These are phyloP conservation scores for Mustela erminea DNA, from an alignment of 2,797 vertebrate genomes.

Conservation along the genomic window DNA sequence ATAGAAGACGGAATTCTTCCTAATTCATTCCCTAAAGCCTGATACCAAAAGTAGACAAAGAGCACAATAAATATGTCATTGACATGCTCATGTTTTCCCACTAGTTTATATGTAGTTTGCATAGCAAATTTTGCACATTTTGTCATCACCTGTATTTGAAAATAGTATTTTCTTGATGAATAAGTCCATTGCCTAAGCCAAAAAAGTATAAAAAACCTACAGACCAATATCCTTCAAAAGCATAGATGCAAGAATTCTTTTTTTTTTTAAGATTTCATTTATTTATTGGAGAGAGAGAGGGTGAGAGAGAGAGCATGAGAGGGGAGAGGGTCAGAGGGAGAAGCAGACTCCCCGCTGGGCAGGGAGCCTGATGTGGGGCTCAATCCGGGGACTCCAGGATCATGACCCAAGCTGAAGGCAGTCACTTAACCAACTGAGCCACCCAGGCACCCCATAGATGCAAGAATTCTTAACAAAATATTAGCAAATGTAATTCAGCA, in stretches of 20 bases:
- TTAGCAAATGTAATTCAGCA: neutral
- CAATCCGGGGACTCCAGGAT: too few relatives aligned
- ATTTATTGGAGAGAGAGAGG: too few relatives aligned
- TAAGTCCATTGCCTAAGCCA: conserved; percentile 16
- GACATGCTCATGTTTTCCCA: neutral
- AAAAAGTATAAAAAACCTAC: neutral
- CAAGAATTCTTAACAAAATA: neutral
- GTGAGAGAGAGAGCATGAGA: too few relatives aligned
- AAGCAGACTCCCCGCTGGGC: too few relatives aligned
- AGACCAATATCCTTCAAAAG: neutral
- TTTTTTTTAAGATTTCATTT: too few relatives aligned
- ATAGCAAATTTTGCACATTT: conserved; percentile 21
- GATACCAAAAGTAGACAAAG: neutral
- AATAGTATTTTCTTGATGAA: conserved; percentile 12
- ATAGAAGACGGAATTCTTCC: neutral
- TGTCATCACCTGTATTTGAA: conserved; percentile 56
- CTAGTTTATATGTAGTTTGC: neutral
- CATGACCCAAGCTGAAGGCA: too few relatives aligned
- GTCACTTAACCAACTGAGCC: too few relatives aligned
- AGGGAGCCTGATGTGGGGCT: too few relatives aligned
- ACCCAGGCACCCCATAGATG: neutral
- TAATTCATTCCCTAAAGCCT: neutral
- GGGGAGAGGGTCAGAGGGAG: too few relatives aligned
- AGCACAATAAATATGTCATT: neutral
- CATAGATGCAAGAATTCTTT: neutral